Conservation (phyloP, 2,113 vertebrate species). For the Colinus virginianus region DNA sequence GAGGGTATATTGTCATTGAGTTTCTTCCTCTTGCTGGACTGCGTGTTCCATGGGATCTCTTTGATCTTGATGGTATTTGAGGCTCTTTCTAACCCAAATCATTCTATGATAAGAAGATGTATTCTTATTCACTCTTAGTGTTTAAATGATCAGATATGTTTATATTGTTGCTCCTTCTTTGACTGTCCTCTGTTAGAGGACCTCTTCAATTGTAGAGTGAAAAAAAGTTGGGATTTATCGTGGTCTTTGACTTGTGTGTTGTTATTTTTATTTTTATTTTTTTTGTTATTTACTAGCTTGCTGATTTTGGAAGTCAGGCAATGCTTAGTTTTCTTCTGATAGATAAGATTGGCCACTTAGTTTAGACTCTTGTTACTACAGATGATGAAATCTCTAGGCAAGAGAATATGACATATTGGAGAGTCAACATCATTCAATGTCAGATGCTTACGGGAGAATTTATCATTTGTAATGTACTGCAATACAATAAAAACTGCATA, state of each 20-base stretch:
- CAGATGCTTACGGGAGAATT: not conserved
- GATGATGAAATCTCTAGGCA: not conserved
- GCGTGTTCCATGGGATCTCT: not conserved
- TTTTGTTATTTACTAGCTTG: not conserved
- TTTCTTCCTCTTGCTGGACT: not conserved
- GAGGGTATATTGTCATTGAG: not conserved
- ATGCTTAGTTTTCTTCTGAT: not conserved
- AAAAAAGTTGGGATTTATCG: not conserved
- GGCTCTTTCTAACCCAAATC: no score
- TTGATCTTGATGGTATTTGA: not conserved
- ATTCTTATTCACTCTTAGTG: accelerated
- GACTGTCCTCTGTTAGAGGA: not conserved
- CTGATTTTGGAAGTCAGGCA: not conserved
- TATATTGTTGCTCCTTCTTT: accelerated
- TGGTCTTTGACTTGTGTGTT: not conserved
- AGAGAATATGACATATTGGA: not conserved
- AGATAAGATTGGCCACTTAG: not conserved
- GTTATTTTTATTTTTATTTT: not conserved
- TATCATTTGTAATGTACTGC: not conserved
- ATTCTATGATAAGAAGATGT: not conserved
- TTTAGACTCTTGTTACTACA: not conserved
- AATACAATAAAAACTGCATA: not conserved
- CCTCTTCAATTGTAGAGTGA: not conserved
- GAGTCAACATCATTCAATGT: accelerated
- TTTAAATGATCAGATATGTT: accelerated